Conservation (phyloP, 2,797 vertebrate species). For the Etheostoma nigrum region DNA sequence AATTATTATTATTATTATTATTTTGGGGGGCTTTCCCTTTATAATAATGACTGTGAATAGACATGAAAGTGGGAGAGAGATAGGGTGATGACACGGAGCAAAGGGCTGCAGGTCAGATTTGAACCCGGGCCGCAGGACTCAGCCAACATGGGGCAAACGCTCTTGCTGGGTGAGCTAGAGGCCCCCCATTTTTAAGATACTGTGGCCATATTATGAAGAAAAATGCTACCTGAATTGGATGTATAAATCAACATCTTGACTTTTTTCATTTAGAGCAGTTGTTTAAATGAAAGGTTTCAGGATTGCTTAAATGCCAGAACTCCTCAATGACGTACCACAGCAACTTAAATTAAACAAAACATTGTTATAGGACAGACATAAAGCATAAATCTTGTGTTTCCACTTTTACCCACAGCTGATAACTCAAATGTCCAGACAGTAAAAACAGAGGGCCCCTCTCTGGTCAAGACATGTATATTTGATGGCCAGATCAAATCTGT, state of each 20-base stretch:
- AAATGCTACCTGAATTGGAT: neutral
- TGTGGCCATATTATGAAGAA: neutral
- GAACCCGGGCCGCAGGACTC: too few species aligned
- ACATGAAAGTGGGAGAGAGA: too few species aligned
- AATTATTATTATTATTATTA: too few species aligned
- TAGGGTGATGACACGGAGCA: too few species aligned
- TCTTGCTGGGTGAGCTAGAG: too few species aligned
- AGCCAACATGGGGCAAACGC: too few species aligned
- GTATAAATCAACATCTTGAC: neutral
- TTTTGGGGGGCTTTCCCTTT: too few species aligned
- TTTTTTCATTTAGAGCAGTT: constrained; percentile 3
- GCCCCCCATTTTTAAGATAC: neutral
- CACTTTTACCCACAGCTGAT: constrained; percentile 74
- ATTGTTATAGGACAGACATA: neutral
- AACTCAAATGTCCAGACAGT: constrained; percentile 87
- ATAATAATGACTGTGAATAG: too few species aligned
- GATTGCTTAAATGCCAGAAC: neutral
- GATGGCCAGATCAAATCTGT: constrained; percentile 92
- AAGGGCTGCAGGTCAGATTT: too few species aligned
- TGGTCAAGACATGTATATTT: constrained; percentile 93
- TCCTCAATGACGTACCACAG: neutral
- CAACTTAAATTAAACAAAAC: neutral
- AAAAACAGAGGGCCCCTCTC: constrained; percentile 93
- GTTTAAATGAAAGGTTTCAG: constrained; percentile 7
- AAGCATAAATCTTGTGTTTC: constrained; percentile 24